A percentile compares a stretch with the other conserved stretches of the same genome.
phyloP scores from a whole-genome alignment of 2,797 vertebrate genomes.

The Bradypus variegatus region DNA sequence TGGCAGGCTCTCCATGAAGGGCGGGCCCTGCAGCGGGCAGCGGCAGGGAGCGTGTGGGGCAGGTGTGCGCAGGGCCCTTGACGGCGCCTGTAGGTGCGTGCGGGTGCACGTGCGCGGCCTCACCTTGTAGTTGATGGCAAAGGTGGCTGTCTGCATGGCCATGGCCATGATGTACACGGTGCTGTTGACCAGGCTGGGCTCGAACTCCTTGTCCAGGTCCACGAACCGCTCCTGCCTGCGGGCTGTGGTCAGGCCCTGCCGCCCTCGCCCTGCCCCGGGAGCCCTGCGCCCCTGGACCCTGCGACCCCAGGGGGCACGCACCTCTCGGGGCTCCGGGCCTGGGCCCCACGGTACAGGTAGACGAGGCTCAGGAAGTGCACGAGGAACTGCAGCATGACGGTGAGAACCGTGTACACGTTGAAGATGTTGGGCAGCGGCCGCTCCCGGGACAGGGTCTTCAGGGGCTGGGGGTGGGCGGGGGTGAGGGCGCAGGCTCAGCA shows the following conservation, averaged over 20 bases:
- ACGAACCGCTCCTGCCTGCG: slow-evolving; percentile 86
- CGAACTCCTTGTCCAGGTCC: slow-evolving; percentile 95
- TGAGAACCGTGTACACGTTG: slow-evolving; percentile 94
- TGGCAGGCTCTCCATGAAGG: slow-evolving; percentile 94
- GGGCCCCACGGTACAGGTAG: slow-evolving; percentile 88
- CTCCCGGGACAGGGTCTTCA: slow-evolving; percentile 93
- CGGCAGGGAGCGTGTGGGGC: background rate
- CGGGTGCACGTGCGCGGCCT: background rate
- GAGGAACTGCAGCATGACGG: slow-evolving; percentile 91
- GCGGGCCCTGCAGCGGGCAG: slow-evolving; percentile 81
- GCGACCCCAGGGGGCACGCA: slow-evolving; percentile 61
- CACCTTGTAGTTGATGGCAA: slow-evolving; percentile 99
- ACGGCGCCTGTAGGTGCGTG: accelerated
- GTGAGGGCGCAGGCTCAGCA: background rate
- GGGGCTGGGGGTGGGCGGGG: slow-evolving; percentile 80
- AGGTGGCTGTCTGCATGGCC: slow-evolving; percentile 99
- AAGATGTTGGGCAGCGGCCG: slow-evolving; percentile 97
- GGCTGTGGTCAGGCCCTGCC: background rate
- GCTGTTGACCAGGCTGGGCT: slow-evolving; percentile 96
- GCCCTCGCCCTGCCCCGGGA: background rate
- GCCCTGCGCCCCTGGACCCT: background rate
- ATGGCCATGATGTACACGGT: slow-evolving; percentile 99
- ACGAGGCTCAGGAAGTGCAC: slow-evolving; percentile 95
- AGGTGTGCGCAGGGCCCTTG: accelerated
- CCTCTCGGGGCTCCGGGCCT: slow-evolving; percentile 85